A percentile compares a stretch with the other conserved stretches of the same genome.
These are phyloP conservation scores for Scaptodrosophila lebanonensis DNA, from an alignment of 1,140 invertebrate species.

Conservation along the genomic window DNA sequence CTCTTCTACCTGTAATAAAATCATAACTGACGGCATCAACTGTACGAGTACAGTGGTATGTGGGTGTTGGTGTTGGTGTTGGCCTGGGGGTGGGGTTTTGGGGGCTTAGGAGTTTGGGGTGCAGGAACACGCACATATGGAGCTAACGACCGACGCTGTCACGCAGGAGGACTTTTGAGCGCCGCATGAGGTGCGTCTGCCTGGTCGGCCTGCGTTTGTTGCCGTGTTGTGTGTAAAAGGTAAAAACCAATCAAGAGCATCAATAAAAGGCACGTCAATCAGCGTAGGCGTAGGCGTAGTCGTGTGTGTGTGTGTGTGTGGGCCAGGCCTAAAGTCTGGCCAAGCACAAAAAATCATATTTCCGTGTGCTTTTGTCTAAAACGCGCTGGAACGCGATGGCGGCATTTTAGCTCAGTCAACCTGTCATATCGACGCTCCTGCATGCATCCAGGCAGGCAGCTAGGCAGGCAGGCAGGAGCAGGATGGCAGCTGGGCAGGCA, in stretches of 20 bases:
- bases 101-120: not conserved
- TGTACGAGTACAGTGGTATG: no score
- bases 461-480: constrained; percentile 29
- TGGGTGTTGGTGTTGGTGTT: constrained; percentile 4
- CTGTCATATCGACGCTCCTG: constrained; percentile 72
- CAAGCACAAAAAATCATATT: constrained; percentile 67
- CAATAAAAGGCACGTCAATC: constrained; percentile 76
- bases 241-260: constrained; percentile 76
- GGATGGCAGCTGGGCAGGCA: not conserved
- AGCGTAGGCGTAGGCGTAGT: constrained; percentile 41
- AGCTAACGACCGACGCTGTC: constrained; percentile 52
- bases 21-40: constrained; percentile 57
- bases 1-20: constrained; percentile 66
- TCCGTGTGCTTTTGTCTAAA: constrained; percentile 53
- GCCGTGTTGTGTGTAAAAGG: constrained; percentile 46
- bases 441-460: no score
- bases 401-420: constrained; percentile 65
- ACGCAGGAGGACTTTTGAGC: not conserved
- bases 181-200: constrained; percentile 14
- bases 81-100: constrained; percentile 29
- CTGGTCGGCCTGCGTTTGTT: constrained; percentile 18
- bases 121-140: constrained; percentile 57
- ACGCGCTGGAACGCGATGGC: constrained; percentile 39
- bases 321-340: constrained; percentile 38
- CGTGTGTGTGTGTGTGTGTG: no score